These are phyloP conservation scores for Pseudopodoces humilis DNA, from an alignment of 2,113 vertebrate species.

Conservation along the genomic window DNA sequence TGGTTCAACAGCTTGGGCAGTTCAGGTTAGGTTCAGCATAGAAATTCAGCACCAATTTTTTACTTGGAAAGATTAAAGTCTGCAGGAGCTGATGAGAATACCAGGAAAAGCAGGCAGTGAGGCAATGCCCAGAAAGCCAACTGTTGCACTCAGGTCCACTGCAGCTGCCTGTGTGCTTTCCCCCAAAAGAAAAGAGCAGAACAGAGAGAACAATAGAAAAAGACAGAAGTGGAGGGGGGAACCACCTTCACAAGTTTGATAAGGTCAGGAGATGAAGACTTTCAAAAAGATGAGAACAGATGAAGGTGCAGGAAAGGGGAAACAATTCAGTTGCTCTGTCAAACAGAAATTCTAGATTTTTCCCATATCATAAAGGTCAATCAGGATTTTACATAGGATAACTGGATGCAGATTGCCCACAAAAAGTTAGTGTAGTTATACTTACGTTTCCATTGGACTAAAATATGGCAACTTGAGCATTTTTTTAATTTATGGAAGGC, in stretches of 20 bases:
- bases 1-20: background rate
- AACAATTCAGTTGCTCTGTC: background rate
- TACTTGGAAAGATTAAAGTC: background rate
- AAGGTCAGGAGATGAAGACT: background rate
- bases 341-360: background rate
- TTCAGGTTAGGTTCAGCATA: background rate
- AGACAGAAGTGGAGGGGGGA: background rate
- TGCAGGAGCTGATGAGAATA: background rate
- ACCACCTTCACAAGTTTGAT: background rate
- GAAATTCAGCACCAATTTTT: background rate
- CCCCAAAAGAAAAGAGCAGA: background rate
- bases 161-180: background rate
- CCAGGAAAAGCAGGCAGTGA: background rate
- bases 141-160: background rate
- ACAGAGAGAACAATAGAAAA: background rate
- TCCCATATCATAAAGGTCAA: background rate
- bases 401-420: background rate
- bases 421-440: background rate
- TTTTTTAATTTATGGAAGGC: background rate
- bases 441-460: background rate
- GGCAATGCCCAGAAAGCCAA: background rate
- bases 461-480: background rate
- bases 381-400: background rate
- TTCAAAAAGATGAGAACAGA: background rate
- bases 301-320: background rate